Evolutionary conservation across 2,113 vertebrate genomes (phyloP).

Genomic region (Cebus imitator): DNA sequence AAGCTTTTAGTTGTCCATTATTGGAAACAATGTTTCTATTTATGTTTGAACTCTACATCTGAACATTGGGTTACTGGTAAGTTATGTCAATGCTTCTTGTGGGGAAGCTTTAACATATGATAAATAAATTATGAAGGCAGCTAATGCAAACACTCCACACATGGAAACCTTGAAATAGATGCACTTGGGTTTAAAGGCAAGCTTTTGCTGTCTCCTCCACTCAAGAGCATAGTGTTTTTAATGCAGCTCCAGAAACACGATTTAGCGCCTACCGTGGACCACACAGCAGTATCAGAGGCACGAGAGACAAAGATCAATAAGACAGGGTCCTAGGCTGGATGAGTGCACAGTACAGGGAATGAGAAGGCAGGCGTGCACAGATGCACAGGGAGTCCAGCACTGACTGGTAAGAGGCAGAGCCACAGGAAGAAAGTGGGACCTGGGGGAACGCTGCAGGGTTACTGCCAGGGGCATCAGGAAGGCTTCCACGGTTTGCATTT

Average conservation of each 20-base stretch:
- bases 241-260: not conserved
- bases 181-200: not conserved
- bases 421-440: not conserved
- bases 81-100: not conserved
- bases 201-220: not conserved
- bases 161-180: not conserved
- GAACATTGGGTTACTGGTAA: not conserved
- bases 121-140: not conserved
- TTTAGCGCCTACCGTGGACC: not conserved
- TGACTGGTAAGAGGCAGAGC: not conserved
- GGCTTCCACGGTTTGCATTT: not conserved
- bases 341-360: rapidly evolving
- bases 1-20: not conserved
- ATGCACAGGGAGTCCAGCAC: rapidly evolving
- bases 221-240: not conserved
- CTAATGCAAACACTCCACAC: not conserved
- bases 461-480: rapidly evolving
- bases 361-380: not conserved
- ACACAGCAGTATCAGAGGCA: not conserved
- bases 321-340: not conserved
- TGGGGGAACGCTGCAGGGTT: rapidly evolving
- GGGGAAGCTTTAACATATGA: not conserved
- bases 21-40: not conserved
- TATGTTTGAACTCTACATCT: not conserved
- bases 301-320: not conserved